Conservation (phyloP, 2,113 vertebrate genomes). For the Poeciliopsis prolifica region DNA sequence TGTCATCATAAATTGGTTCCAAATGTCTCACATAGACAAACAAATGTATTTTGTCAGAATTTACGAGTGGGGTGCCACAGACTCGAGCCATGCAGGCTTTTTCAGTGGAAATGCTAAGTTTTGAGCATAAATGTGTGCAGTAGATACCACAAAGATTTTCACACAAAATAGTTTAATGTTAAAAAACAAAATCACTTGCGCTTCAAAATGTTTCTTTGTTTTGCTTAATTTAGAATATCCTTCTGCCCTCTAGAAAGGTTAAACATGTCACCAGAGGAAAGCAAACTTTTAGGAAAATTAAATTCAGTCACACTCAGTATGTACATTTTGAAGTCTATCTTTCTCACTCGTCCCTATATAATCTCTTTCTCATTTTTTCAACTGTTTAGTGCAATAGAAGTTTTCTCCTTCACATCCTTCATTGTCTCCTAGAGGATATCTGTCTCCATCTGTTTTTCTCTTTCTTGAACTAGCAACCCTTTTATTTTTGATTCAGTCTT, state of each 20-base stretch:
- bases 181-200: neutral
- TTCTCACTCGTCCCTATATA: neutral
- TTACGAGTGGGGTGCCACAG: too few species aligned
- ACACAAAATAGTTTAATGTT: neutral
- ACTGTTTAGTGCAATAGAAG: neutral
- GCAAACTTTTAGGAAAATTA: slow-evolving; percentile 1
- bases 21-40: too few species aligned
- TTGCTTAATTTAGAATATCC: neutral
- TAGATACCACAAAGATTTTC: neutral
- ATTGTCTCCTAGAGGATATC: slow-evolving; percentile 6
- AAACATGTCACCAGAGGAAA: neutral
- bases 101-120: too few species aligned
- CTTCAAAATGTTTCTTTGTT: neutral
- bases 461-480: slow-evolving; percentile 15
- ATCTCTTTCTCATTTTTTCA: neutral
- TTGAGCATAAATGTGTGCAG: neutral
- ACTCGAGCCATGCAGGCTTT: too few species aligned
- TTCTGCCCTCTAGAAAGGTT: neutral
- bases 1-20: too few species aligned
- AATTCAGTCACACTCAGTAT: neutral
- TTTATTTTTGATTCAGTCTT: slow-evolving; percentile 39
- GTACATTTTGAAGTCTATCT: neutral
- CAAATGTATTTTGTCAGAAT: too few species aligned
- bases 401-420: neutral
- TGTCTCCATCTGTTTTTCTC: neutral